Conservation (phyloP, 2,888 invertebrate species). For the Agrochola lychnidis region DNA sequence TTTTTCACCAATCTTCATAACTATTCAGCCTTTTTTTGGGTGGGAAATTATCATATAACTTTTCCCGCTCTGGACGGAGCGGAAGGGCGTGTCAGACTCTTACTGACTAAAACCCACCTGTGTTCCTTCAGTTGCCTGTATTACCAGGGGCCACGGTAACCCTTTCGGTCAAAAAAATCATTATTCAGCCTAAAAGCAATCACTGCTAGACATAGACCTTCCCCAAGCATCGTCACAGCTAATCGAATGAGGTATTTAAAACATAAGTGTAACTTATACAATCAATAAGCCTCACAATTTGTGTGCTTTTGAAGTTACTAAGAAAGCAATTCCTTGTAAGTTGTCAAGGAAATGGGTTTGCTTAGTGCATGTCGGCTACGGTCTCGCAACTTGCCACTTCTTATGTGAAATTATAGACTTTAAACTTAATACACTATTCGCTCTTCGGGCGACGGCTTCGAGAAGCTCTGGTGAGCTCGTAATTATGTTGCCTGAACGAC, state of each 20-base stretch:
- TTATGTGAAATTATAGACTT: constrained; percentile 60
- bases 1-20: background rate
- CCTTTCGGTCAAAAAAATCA: background rate
- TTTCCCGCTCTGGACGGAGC: too few species aligned
- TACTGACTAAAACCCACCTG: too few species aligned
- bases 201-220: too few species aligned
- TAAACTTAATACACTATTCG: constrained; percentile 50
- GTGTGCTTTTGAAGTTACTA: background rate
- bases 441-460: constrained; percentile 33
- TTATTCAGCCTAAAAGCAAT: background rate
- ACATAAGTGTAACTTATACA: background rate
- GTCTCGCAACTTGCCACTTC: constrained; percentile 45
- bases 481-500: constrained; percentile 37
- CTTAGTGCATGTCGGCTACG: constrained; percentile 46
- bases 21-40: background rate
- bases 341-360: constrained; percentile 50
- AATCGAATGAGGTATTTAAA: background rate
- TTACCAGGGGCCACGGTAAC: too few species aligned
- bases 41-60: too few species aligned
- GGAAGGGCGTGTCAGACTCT: too few species aligned
- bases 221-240: background rate
- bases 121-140: too few species aligned
- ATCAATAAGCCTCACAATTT: constrained; percentile 12
- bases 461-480: constrained; percentile 32
- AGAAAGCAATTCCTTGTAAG: constrained; percentile 33